Evolutionary conservation across 2,888 invertebrate species (phyloP).

Genomic region (Drosophila maculinotata): DNA sequence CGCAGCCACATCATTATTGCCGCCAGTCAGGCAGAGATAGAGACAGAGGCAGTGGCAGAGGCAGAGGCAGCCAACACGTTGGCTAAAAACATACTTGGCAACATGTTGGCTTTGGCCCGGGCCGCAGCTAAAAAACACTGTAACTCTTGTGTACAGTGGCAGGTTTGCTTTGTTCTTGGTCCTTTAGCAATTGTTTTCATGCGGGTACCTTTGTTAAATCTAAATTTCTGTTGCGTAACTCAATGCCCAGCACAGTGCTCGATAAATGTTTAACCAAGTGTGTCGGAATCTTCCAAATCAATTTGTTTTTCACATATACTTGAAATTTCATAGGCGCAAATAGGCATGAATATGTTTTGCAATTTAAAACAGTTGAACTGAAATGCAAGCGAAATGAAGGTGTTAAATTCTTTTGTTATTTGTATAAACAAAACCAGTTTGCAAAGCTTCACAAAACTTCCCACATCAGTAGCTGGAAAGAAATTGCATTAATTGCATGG

Average conservation of each 20-base stretch:
- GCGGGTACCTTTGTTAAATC: not conserved
- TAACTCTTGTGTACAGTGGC: conserved; percentile 14
- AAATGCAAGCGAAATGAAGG: too few species aligned
- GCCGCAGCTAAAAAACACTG: not conserved
- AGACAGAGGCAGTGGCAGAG: too few species aligned
- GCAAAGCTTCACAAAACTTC: too few species aligned
- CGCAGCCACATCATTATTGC: conserved; percentile 28
- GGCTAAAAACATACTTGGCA: conserved; percentile 30
- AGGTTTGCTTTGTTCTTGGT: conserved; percentile 1
- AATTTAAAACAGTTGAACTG: too few species aligned
- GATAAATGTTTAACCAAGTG: not conserved
- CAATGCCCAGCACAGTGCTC: not conserved
- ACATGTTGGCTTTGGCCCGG: conserved; percentile 65
- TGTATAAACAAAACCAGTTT: too few species aligned
- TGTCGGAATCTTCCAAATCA: too few species aligned
- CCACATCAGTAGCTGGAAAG: too few species aligned
- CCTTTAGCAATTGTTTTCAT: not conserved
- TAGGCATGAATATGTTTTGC: too few species aligned
- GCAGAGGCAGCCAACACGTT: conserved; percentile 62
- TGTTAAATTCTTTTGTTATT: too few species aligned
- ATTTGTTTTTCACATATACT: too few species aligned
- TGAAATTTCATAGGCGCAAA: too few species aligned
- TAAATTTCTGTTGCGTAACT: not conserved
- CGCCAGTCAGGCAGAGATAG: conserved; percentile 18
- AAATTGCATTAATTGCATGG: too few species aligned